phyloP scores from a whole-genome alignment of 2,888 invertebrate genomes.

The Bugulina stolonifera region DNA sequence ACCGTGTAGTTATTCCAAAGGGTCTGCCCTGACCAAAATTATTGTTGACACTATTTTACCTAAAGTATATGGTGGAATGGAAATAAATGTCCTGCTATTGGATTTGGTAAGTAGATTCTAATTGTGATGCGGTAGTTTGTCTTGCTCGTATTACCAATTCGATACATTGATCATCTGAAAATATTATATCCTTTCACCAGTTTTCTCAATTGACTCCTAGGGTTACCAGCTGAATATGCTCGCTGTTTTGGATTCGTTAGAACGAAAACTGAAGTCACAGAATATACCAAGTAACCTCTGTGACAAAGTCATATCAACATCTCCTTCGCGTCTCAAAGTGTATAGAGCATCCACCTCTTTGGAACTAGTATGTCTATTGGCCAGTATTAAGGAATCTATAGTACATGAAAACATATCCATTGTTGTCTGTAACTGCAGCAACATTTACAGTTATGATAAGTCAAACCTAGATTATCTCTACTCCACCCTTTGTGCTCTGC shows the following conservation, averaged over 20 bases:
- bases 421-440: neutral
- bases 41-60: neutral
- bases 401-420: neutral
- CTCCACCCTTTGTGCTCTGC: neutral
- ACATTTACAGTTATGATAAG: neutral
- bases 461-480: neutral
- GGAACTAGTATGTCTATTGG: neutral
- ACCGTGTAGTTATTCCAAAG: neutral
- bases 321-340: conserved; percentile 6
- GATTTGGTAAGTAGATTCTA: neutral
- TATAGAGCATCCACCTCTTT: neutral
- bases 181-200: too few species aligned
- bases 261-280: neutral
- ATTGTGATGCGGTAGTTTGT: neutral
- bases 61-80: neutral
- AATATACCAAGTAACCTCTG: neutral
- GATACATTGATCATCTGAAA: too few species aligned
- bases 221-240: conserved; percentile 9
- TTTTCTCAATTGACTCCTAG: neutral
- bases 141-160: too few species aligned
- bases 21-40: neutral
- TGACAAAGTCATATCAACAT: conserved; percentile 1
- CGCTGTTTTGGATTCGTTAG: neutral
- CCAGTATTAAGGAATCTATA: neutral
- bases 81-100: neutral